Conservation (phyloP, 2,797 vertebrate species). For the Pseudomugil gertrudae region DNA sequence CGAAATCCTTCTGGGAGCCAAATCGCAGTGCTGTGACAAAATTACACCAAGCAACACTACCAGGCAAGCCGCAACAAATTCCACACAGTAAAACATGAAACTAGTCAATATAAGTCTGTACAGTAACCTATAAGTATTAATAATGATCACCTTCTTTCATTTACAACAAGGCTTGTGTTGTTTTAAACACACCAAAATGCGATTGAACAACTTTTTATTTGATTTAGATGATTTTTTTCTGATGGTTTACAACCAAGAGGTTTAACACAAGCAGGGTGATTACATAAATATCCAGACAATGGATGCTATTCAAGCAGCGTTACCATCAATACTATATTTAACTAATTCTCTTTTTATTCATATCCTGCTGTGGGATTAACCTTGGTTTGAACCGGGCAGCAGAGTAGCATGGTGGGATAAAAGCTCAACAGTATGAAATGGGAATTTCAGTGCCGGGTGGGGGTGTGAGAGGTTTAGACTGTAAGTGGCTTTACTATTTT, state of each 20-base stretch:
- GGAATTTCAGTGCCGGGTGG: conserved; percentile 14
- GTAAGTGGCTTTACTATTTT: background rate
- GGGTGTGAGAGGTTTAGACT: background rate
- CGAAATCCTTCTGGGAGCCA: background rate
- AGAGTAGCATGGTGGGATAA: conserved; percentile 26
- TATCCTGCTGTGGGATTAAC: conserved; percentile 71
- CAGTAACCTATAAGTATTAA: no score
- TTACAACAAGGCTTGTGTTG: background rate
- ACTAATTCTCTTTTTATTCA: conserved; percentile 49
- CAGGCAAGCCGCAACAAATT: background rate
- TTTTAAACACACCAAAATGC: background rate
- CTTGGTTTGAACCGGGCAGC: conserved; percentile 47
- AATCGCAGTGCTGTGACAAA: background rate
- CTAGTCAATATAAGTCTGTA: no score
- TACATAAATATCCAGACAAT: conserved; percentile 66
- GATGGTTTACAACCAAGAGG: conserved; percentile 16
- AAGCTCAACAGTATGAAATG: conserved; percentile 45
- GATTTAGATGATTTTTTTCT: background rate
- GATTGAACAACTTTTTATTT: conserved; percentile 2
- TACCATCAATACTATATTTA: conserved; percentile 73
- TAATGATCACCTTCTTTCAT: background rate
- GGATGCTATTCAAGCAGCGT: conserved; percentile 56
- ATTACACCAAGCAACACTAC: background rate
- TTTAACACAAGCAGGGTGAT: conserved; percentile 37
- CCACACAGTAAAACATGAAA: no score